Evolutionary conservation across 2,797 vertebrate species (phyloP).

Genomic region (Miichthys miiuy): DNA sequence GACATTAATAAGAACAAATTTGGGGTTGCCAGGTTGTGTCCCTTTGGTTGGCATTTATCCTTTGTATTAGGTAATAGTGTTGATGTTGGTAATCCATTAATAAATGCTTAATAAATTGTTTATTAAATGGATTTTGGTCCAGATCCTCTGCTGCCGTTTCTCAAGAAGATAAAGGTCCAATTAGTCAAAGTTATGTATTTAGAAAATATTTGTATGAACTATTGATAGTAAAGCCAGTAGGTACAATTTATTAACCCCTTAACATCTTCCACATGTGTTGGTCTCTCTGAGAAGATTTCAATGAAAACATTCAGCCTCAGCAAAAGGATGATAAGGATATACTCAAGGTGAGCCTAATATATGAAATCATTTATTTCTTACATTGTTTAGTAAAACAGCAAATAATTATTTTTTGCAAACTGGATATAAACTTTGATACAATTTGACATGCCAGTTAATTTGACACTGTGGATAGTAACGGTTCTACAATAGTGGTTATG

Average conservation of each 20-base stretch:
- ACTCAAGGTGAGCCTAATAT: slow-evolving; percentile 57
- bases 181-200: not conserved
- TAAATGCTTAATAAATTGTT: not conserved
- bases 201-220: not conserved
- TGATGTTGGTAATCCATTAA: not conserved
- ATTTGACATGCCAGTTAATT: slow-evolving; percentile 78
- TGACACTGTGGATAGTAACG: slow-evolving; percentile 65
- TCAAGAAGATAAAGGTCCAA: not conserved
- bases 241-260: not conserved
- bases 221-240: not conserved
- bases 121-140: not conserved
- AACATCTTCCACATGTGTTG: not conserved
- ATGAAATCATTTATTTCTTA: slow-evolving; percentile 82
- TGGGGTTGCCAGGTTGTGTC: not conserved
- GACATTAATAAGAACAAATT: not conserved
- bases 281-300: not conserved
- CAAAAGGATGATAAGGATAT: slow-evolving; percentile 28
- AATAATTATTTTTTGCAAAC: slow-evolving; percentile 81
- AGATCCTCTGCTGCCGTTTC: not conserved
- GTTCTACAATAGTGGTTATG: slow-evolving; percentile 67
- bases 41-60: not conserved
- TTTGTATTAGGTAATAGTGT: not conserved
- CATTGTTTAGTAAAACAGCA: slow-evolving; percentile 75
- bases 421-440: slow-evolving; percentile 83
- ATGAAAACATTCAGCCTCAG: slow-evolving; percentile 1